A percentile compares a stretch with the other conserved stretches of the same genome.
Evolutionary conservation across 1,140 invertebrate species (phyloP).

Genomic region (Procambarus clarkii): DNA sequence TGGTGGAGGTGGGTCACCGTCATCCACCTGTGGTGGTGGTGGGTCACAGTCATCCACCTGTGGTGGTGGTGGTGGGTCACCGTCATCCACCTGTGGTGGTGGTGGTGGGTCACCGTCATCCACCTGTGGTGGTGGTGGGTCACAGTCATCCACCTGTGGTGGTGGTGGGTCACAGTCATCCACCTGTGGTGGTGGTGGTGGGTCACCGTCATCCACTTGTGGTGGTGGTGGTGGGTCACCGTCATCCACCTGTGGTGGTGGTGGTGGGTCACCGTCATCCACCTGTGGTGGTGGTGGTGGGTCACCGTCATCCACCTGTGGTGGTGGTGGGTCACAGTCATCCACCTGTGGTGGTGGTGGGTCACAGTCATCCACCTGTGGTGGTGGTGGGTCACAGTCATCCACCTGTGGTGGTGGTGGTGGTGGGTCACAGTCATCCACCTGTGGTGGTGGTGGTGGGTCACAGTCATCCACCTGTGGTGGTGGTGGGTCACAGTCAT

Average conservation of each 20-base stretch:
- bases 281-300: neutral
- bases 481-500: neutral
- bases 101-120: neutral
- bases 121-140: neutral
- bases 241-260: neutral
- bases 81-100: neutral
- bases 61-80: neutral
- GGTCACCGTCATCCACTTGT: neutral
- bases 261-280: neutral
- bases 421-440: neutral
- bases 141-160: neutral
- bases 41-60: neutral
- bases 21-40: neutral
- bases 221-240: neutral
- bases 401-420: neutral
- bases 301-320: neutral
- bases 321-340: neutral
- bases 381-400: neutral
- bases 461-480: neutral
- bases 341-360: neutral
- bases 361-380: neutral
- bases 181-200: neutral
- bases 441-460: neutral
- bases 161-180: neutral
- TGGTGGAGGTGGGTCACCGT: neutral